Conservation (phyloP, 2,797 vertebrate genomes). For the Macroramphosus scolopax region DNA sequence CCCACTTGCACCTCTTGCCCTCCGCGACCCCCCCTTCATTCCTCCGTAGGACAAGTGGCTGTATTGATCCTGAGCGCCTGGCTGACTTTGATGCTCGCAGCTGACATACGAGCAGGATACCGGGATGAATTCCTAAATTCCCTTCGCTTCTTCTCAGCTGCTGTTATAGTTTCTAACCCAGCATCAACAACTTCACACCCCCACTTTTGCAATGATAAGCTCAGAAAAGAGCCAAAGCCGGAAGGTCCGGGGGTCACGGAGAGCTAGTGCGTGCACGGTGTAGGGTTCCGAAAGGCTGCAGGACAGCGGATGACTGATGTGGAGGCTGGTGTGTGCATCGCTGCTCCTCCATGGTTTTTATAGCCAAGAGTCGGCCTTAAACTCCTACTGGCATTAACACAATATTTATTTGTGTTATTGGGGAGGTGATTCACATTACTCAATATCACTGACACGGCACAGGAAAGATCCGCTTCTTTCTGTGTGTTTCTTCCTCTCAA, state of each 20-base stretch:
- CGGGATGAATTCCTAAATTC: constrained; percentile 31
- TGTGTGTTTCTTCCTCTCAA: constrained; percentile 70
- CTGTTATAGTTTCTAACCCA: constrained; percentile 33
- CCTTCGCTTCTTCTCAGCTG: constrained; percentile 37
- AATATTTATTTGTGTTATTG: constrained; percentile 67
- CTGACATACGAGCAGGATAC: constrained; percentile 39
- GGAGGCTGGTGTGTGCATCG: too few species aligned
- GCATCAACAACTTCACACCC: constrained; percentile 35
- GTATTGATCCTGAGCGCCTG: constrained; percentile 47
- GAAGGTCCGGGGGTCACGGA: constrained; percentile 53
- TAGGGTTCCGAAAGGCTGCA: constrained; percentile 27
- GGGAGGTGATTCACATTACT: constrained; percentile 71
- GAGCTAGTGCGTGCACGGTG: constrained; percentile 24
- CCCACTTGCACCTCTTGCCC: constrained; percentile 26
- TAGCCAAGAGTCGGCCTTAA: constrained; percentile 24
- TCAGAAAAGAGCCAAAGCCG: constrained; percentile 27
- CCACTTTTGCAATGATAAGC: constrained; percentile 27
- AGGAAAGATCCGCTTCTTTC: constrained; percentile 58
- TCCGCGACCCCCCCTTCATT: constrained; percentile 13
- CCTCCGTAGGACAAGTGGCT: constrained; percentile 47
- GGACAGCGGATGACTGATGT: constrained; percentile 28
- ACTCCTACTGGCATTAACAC: constrained; percentile 61
- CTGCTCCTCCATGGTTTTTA: constrained; percentile 32
- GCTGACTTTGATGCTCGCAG: constrained; percentile 34
- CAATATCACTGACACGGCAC: constrained; percentile 60